Evolutionary conservation across 2,797 vertebrate genomes (phyloP).

Genomic region (Bradypodion ventrale): DNA sequence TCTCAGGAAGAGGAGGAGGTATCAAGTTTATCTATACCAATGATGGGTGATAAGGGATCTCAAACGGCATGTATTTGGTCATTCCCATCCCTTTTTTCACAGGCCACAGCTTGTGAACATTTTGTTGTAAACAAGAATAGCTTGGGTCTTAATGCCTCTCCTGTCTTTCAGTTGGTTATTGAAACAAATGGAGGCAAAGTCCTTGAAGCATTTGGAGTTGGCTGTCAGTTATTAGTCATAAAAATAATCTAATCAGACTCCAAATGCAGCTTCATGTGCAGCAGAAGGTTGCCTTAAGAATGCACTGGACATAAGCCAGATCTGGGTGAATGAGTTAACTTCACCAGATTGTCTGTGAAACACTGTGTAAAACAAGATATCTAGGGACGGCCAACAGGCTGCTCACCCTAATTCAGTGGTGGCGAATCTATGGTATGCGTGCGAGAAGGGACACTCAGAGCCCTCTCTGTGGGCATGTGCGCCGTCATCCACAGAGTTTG

Average conservation of each 20-base stretch:
- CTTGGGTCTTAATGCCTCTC: not conserved
- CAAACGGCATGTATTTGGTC: not conserved
- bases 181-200: not conserved
- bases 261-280: not conserved
- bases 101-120: not conserved
- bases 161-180: not conserved
- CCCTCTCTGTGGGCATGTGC: no score
- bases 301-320: not conserved
- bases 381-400: not conserved
- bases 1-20: slow-evolving; percentile 97
- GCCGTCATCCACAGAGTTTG: no score
- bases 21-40: slow-evolving; percentile 42
- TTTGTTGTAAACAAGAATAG: not conserved
- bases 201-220: not conserved
- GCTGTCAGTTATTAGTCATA: not conserved
- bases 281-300: not conserved
- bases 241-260: not conserved
- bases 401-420: no score
- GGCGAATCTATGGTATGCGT: no score
- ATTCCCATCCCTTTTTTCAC: not conserved
- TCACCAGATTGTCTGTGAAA: not conserved
- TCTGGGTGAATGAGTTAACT: not conserved
- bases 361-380: not conserved
- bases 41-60: not conserved
- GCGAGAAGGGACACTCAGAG: no score